These are phyloP conservation scores for Bambusicola thoracicus DNA, from an alignment of 2,113 vertebrate genomes.

Conservation along the genomic window DNA sequence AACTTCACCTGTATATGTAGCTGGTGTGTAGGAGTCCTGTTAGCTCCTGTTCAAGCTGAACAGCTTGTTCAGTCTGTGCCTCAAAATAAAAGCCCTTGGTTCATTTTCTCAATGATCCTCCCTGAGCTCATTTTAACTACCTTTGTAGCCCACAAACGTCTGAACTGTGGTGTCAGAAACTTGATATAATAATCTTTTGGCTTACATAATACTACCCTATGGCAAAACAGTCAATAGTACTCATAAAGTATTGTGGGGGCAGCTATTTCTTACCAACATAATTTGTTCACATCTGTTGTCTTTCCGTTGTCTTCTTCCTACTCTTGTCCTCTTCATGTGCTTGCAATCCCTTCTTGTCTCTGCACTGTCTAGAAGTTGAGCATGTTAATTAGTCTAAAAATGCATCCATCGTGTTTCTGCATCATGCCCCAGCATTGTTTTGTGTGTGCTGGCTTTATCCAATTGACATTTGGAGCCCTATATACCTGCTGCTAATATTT, in stretches of 20 bases:
- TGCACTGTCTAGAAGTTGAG: neutral
- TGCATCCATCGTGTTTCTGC: neutral
- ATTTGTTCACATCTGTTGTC: neutral
- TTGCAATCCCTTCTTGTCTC: neutral
- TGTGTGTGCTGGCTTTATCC: neutral
- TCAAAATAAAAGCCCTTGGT: neutral
- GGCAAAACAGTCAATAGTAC: neutral
- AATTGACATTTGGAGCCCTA: neutral
- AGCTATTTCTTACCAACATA: neutral
- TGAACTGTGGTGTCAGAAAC: neutral
- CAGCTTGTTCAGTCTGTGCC: neutral
- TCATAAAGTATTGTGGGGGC: neutral
- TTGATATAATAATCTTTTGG: neutral
- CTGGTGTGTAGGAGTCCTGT: neutral
- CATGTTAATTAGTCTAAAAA: neutral
- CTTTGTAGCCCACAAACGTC: neutral
- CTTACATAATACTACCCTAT: neutral
- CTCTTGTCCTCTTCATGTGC: neutral
- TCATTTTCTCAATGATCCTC: neutral
- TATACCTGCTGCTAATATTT: neutral
- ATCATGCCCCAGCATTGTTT: neutral
- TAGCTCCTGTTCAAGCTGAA: neutral
- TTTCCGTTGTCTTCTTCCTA: neutral
- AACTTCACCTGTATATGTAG: neutral
- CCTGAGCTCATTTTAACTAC: neutral